These are phyloP conservation scores for Spea bombifrons DNA, from an alignment of 2,113 vertebrate genomes.

Conservation along the genomic window DNA sequence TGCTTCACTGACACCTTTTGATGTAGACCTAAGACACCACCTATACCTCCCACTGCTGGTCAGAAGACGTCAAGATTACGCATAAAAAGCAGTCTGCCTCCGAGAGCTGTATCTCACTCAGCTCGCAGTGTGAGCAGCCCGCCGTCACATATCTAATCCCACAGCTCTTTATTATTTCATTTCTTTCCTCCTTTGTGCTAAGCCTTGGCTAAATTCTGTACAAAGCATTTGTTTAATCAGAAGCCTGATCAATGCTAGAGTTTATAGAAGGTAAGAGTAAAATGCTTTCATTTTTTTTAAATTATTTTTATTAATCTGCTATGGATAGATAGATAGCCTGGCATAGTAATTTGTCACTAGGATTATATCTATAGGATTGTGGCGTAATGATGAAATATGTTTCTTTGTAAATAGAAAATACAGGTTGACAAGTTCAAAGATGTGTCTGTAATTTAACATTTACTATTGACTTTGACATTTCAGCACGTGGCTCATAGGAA, in stretches of 20 bases:
- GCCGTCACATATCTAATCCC: conserved; percentile 63
- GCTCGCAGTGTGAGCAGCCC: conserved; percentile 66
- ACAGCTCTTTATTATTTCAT: conserved; percentile 46
- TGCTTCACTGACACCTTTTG: conserved; percentile 76
- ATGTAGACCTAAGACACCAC: conserved; percentile 74
- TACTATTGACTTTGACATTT: not conserved
- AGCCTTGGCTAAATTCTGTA: conserved; percentile 55
- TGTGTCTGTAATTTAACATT: not conserved
- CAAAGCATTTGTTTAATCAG: conserved; percentile 58
- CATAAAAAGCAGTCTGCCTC: conserved; percentile 72
- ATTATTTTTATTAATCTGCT: not conserved
- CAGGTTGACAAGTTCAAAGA: not conserved
- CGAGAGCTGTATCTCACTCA: conserved; percentile 68
- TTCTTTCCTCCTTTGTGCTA: conserved; percentile 52
- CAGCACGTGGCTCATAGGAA: not conserved
- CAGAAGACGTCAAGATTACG: conserved; percentile 77
- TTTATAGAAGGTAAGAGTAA: conserved; percentile 79
- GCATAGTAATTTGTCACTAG: not conserved
- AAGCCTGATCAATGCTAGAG: conserved; percentile 73
- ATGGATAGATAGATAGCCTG: not conserved
- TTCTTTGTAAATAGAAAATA: not conserved
- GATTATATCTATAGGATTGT: not conserved
- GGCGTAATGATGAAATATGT: not conserved
- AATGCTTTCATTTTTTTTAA: conserved; percentile 51
- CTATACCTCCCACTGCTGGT: conserved; percentile 76